These are phyloP conservation scores for Elysia chlorotica DNA, from an alignment of 1,140 invertebrate genomes.

Conservation along the genomic window DNA sequence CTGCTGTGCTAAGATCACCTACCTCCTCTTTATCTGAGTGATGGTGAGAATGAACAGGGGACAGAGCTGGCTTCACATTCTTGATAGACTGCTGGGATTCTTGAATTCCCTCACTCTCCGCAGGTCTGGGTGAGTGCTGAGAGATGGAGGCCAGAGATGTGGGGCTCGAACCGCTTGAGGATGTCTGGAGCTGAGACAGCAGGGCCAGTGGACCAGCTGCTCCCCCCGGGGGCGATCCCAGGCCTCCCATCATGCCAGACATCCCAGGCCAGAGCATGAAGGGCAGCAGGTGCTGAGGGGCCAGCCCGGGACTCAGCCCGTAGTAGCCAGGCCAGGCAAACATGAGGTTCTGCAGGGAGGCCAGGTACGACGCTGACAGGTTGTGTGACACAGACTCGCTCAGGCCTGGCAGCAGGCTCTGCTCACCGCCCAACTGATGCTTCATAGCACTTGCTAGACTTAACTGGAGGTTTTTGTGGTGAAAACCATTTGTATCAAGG, in stretches of 20 bases:
- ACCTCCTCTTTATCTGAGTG: too few relatives aligned
- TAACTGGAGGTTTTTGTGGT: too few relatives aligned
- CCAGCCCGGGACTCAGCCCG: slow-evolving; percentile 5
- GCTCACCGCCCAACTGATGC: too few relatives aligned
- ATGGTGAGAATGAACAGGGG: too few relatives aligned
- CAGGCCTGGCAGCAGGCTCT: too few relatives aligned
- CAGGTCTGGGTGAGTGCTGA: neutral
- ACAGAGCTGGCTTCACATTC: slow-evolving; percentile 1
- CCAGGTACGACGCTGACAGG: slow-evolving; percentile 12
- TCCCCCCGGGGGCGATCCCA: neutral
- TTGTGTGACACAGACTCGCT: too few relatives aligned
- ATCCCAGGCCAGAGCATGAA: slow-evolving; percentile 19
- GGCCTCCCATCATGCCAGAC: slow-evolving; percentile 5
- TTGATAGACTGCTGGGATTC: neutral
- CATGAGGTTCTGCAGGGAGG: slow-evolving; percentile 18
- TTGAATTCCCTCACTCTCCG: neutral
- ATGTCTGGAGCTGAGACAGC: too few relatives aligned
- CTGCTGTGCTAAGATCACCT: neutral
- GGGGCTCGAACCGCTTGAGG: neutral
- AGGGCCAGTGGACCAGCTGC: neutral
- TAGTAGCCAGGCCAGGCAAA: slow-evolving; percentile 20
- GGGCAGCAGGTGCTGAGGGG: slow-evolving; percentile 18
- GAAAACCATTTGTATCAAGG: too few relatives aligned
- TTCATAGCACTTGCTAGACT: too few relatives aligned
- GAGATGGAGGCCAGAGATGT: neutral